These are phyloP conservation scores for Prorops nasuta DNA, from an alignment of 1,140 invertebrate genomes.

Conservation along the genomic window DNA sequence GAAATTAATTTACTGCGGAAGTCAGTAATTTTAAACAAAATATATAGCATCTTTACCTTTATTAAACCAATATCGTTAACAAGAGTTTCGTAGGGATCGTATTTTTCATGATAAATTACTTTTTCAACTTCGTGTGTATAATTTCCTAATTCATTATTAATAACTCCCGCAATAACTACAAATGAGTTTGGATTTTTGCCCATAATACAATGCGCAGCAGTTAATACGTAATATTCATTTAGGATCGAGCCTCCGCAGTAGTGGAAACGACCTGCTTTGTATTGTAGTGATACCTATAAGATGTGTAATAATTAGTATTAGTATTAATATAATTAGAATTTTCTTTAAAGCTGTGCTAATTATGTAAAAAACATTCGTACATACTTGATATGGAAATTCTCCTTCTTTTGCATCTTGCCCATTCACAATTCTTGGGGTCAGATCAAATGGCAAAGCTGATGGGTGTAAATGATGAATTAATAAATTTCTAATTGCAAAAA, in stretches of 20 bases:
- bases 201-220: constrained; percentile 54
- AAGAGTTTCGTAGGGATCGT: constrained; percentile 14
- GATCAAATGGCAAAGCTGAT: too few species aligned
- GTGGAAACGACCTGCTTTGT: constrained; percentile 5
- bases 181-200: not conserved
- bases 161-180: not conserved
- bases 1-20: too few species aligned
- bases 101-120: constrained; percentile 25
- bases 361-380: not conserved
- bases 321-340: not conserved
- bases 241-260: constrained; percentile 58
- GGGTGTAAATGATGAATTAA: too few species aligned
- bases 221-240: constrained; percentile 51
- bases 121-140: not conserved
- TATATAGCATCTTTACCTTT: constrained; percentile 19
- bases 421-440: constrained; percentile 28
- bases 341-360: not conserved
- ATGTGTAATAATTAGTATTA: not conserved
- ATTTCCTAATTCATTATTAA: not conserved
- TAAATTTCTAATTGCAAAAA: too few species aligned
- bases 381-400: constrained; percentile 38
- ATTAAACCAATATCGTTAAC: constrained; percentile 28
- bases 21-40: too few species aligned
- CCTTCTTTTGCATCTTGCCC: constrained; percentile 25
- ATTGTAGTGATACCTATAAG: constrained; percentile 26